These are phyloP conservation scores for Paguma larvata DNA, from an alignment of 2,797 vertebrate genomes.

Conservation along the genomic window DNA sequence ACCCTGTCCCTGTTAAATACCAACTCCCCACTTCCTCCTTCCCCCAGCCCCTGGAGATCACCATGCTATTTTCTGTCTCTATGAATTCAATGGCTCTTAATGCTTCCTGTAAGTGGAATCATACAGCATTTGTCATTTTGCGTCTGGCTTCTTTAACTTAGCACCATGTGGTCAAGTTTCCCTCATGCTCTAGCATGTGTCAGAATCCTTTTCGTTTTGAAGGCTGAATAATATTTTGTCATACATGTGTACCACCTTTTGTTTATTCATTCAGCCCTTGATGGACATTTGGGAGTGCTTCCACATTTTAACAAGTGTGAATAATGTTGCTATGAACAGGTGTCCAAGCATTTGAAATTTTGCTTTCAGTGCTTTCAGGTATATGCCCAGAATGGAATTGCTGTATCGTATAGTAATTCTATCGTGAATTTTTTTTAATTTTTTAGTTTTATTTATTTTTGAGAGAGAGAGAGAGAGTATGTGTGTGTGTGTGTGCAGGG, in stretches of 20 bases:
- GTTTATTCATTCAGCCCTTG: background rate
- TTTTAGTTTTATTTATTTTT: too few relatives aligned
- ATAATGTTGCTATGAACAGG: background rate
- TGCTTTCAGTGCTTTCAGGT: background rate
- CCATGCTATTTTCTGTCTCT: background rate
- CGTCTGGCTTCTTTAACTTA: background rate
- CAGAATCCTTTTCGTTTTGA: conserved; percentile 43
- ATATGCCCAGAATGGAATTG: background rate
- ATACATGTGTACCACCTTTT: background rate
- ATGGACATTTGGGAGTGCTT: background rate
- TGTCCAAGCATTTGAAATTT: background rate
- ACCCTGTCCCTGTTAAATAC: background rate
- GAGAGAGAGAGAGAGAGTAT: too few relatives aligned
- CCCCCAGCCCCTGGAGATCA: background rate
- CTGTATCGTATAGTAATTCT: background rate
- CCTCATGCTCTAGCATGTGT: background rate
- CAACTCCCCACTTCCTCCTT: background rate
- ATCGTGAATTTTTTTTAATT: background rate
- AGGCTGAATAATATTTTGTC: background rate
- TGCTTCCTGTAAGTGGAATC: background rate
- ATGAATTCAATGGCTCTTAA: background rate
- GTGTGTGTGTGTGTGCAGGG: too few relatives aligned
- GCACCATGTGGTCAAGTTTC: background rate
- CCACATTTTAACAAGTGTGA: background rate
- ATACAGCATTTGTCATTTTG: background rate